These are phyloP conservation scores for Cirrhinus molitorella DNA, from an alignment of 2,797 vertebrate genomes.

Conservation along the genomic window DNA sequence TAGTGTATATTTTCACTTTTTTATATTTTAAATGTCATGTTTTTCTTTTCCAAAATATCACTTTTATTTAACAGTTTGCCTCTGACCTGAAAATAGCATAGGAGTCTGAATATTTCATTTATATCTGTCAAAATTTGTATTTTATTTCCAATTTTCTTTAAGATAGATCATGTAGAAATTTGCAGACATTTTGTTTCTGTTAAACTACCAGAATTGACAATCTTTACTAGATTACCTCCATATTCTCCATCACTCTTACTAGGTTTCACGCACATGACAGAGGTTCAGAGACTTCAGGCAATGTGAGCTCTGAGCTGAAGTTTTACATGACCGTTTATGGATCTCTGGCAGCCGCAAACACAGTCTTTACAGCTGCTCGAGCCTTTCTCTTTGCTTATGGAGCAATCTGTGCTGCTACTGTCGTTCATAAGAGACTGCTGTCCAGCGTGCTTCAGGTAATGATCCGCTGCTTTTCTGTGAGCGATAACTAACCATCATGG, in stretches of 20 bases:
- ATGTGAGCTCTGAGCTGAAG: constrained; percentile 78
- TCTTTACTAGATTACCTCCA: background rate
- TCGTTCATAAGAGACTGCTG: constrained; percentile 86
- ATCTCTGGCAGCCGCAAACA: constrained; percentile 86
- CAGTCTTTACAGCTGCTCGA: constrained; percentile 87
- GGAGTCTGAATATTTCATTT: background rate
- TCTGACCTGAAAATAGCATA: background rate
- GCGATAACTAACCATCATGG: too few species aligned
- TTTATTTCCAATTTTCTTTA: background rate
- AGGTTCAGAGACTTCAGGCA: constrained; percentile 53
- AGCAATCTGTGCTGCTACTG: constrained; percentile 81
- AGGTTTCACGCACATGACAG: constrained; percentile 63
- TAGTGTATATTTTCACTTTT: too few species aligned
- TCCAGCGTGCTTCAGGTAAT: constrained; percentile 85
- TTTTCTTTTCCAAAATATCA: background rate
- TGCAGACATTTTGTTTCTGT: background rate
- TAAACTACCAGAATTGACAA: background rate
- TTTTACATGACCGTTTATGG: constrained; percentile 91
- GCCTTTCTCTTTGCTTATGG: constrained; percentile 92
- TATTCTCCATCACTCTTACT: background rate
- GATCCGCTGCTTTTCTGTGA: too few species aligned
- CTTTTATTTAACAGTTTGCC: background rate
- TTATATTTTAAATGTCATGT: too few species aligned
- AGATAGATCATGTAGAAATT: background rate
- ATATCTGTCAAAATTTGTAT: background rate